Conservation (phyloP, 1,140 invertebrate species). For the Nilaparvata lugens region DNA sequence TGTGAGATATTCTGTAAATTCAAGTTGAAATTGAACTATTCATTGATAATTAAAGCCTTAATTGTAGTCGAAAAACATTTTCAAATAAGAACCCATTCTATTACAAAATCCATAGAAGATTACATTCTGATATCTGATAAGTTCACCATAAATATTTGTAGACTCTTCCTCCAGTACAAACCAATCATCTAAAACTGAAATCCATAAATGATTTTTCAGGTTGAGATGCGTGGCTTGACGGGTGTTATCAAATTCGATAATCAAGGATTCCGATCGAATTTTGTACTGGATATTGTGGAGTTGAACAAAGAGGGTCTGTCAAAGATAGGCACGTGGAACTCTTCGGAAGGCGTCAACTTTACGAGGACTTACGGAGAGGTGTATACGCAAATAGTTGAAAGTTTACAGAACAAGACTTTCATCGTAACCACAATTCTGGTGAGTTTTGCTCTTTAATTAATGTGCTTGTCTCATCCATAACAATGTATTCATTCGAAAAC, state of each 20-base stretch:
- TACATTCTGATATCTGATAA: too few relatives aligned
- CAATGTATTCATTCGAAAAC: too few relatives aligned
- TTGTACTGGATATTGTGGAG: slow-evolving; percentile 83
- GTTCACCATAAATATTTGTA: too few relatives aligned
- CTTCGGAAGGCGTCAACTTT: slow-evolving; percentile 79
- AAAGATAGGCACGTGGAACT: slow-evolving; percentile 85
- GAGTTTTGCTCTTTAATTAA: slow-evolving; percentile 33
- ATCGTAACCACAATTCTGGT: slow-evolving; percentile 87
- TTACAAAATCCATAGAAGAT: too few relatives aligned
- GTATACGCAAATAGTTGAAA: slow-evolving; percentile 74
- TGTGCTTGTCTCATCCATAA: too few relatives aligned
- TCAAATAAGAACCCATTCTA: too few relatives aligned
- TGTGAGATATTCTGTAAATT: too few relatives aligned
- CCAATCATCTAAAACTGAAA: too few relatives aligned
- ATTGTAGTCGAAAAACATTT: too few relatives aligned
- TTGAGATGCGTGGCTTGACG: slow-evolving; percentile 83
- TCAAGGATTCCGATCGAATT: slow-evolving; percentile 84
- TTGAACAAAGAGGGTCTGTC: slow-evolving; percentile 68
- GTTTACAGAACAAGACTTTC: slow-evolving; percentile 85
- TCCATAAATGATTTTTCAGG: slow-evolving; percentile 55
- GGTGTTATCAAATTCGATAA: slow-evolving; percentile 92
- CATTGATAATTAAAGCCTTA: too few relatives aligned
- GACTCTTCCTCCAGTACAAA: too few relatives aligned
- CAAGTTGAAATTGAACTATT: too few relatives aligned
- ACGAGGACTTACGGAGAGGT: slow-evolving; percentile 76